These are phyloP conservation scores for Marasmarcha lunaedactyla DNA, from an alignment of 2,888 invertebrate species.

Conservation along the genomic window DNA sequence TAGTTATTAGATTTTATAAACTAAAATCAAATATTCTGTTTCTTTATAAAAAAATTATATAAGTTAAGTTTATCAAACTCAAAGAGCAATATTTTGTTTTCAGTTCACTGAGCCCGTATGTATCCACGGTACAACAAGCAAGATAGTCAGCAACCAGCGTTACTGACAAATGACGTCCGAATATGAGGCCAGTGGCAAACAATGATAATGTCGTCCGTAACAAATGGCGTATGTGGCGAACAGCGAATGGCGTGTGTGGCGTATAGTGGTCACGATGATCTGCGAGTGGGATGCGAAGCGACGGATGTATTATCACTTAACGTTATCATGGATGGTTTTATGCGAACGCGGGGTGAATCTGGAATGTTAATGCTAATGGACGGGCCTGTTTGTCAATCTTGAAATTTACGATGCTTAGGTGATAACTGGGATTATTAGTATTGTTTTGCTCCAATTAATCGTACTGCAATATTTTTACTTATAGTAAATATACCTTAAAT, in stretches of 20 bases:
- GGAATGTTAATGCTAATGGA: too few species aligned
- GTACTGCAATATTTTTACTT: too few species aligned
- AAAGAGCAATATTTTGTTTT: background rate
- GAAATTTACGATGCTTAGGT: too few species aligned
- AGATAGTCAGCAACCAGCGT: background rate
- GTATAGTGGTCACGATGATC: slow-evolving; percentile 5
- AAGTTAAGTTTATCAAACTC: too few species aligned
- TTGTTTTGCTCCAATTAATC: too few species aligned
- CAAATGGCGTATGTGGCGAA: slow-evolving; percentile 39
- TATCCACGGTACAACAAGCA: background rate
- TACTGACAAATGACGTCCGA: slow-evolving; percentile 52
- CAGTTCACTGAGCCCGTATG: background rate
- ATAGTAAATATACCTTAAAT: too few species aligned
- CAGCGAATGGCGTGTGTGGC: slow-evolving; percentile 38
- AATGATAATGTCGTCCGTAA: slow-evolving; percentile 59
- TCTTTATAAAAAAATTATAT: too few species aligned
- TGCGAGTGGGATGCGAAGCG: too few species aligned
- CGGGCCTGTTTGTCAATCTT: too few species aligned
- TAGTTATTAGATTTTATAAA: too few species aligned
- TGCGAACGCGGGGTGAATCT: slow-evolving; percentile 23
- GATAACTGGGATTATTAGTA: too few species aligned
- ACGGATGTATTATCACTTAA: background rate
- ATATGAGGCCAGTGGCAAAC: slow-evolving; percentile 52
- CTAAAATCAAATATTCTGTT: too few species aligned
- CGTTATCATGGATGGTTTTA: background rate